phyloP scores from a whole-genome alignment of 2,797 vertebrate species.

The Lacerta viridis region DNA sequence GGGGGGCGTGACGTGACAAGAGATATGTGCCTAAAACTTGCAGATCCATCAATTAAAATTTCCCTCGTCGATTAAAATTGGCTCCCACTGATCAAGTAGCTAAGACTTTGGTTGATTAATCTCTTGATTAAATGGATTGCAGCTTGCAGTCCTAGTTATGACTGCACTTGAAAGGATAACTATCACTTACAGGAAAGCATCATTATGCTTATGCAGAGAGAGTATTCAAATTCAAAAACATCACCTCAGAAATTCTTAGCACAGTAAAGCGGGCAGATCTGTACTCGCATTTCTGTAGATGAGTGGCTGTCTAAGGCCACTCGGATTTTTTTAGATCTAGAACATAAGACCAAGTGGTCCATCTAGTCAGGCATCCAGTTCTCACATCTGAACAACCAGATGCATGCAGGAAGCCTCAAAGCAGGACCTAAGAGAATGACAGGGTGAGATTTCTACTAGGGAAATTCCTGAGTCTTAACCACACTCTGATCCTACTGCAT shows the following conservation, averaged over 20 bases:
- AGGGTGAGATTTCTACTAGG: neutral
- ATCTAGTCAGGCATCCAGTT: no score
- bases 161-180: neutral
- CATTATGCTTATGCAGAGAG: neutral
- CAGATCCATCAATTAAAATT: neutral
- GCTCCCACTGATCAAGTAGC: neutral
- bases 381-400: no score
- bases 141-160: neutral
- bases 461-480: neutral
- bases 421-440: neutral
- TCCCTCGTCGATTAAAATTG: neutral
- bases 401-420: no score
- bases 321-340: neutral
- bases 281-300: neutral
- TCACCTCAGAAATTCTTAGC: neutral
- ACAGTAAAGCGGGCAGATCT: neutral
- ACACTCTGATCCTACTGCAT: no score
- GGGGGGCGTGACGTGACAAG: no score
- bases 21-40: neutral
- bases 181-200: slow-evolving; percentile 5
- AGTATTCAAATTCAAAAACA: slow-evolving; percentile 8
- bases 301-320: neutral
- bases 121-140: slow-evolving; percentile 16
- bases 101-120: slow-evolving; percentile 6
- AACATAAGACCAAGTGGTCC: no score